These are phyloP conservation scores for Hirtodrosophila cameraria DNA, from an alignment of 2,888 invertebrate species.

Conservation along the genomic window DNA sequence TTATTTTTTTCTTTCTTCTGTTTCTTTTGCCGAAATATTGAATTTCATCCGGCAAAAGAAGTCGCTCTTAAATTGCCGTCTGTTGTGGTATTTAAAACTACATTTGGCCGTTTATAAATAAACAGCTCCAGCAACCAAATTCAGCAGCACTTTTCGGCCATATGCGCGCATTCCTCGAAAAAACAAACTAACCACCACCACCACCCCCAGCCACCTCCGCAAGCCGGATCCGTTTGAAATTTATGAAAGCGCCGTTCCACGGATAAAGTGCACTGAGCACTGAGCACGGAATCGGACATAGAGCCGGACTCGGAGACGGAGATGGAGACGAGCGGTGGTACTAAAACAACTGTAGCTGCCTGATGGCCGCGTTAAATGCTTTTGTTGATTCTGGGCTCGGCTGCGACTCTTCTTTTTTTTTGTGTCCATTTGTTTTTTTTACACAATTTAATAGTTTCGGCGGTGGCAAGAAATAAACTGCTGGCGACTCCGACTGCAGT, in stretches of 20 bases:
- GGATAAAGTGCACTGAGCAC: conserved; percentile 66
- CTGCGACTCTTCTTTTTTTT: conserved; percentile 9
- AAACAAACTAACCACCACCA: too few species aligned
- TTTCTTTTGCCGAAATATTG: conserved; percentile 7
- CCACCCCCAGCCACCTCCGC: not conserved
- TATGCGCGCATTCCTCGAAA: conserved; percentile 25
- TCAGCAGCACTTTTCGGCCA: conserved; percentile 27
- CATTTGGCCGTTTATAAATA: conserved; percentile 71
- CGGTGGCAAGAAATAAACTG: conserved; percentile 70
- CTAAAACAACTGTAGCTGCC: conserved; percentile 75
- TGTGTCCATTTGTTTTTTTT: conserved; percentile 8
- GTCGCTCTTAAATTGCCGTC: conserved; percentile 20
- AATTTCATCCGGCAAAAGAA: conserved; percentile 25
- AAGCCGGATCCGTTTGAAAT: conserved; percentile 52
- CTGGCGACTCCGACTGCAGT: conserved; percentile 59
- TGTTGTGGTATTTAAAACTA: conserved; percentile 64
- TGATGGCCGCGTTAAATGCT: conserved; percentile 74
- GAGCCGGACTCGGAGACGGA: not conserved
- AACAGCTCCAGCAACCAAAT: conserved; percentile 40
- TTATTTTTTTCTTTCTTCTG: not conserved
- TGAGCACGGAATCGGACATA: conserved; percentile 18
- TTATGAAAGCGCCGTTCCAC: conserved; percentile 62
- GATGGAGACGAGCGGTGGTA: conserved; percentile 20
- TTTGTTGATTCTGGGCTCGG: conserved; percentile 73
- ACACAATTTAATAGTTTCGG: conserved; percentile 70